Evolutionary conservation across 2,888 invertebrate species (phyloP), one percentile per base, ranked within the genome.

Genomic region (Andrena bicolor): DNA sequence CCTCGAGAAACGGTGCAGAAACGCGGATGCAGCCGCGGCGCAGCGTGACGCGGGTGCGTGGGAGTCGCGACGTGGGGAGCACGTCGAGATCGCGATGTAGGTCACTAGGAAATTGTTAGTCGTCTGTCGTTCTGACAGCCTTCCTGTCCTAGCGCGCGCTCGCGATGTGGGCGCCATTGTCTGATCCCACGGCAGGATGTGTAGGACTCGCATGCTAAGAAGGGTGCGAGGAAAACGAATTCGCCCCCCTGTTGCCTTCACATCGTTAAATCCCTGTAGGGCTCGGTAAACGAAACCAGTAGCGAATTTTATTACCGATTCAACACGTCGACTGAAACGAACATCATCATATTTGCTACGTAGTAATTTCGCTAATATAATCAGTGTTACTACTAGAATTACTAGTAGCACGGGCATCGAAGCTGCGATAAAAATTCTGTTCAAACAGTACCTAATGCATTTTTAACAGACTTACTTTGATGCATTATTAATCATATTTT

Each of bases 51-150:
- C 41, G 80, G 75, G 63, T 61, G 82, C 86, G 87, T 87, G 82
- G 85, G 84, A 86, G 83, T 76, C 23, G 83, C 71, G 79, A 82
- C 80, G 82, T 83, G 87, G 86, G 79, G 84, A 56, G 56, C 26
- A 26, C 84, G 87, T 80, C 80, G 82, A 80, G 78, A 81, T 74
- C 80, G 69, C 85, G 81, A 86, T 88, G 91, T 93, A 88, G 93
- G 93, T 92, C 93, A 93, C 91, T 91, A 91, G 92, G 92, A 92
- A 93, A 93, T 92, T 90, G 90, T 90, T 90, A 87, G 88, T 90
- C 90, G 92, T 90, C 89, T 73, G 88, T 84, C 88, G 88, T 86
- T 82, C 87, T 87, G 86, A 86, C 85, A 73, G 83, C 76, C 86
- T 83, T 82, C 87, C 84, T 83, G 84, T 82, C 72, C 82, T 74